Evolutionary conservation across 1,140 invertebrate species (phyloP).

Genomic region (Myzus persicae): DNA sequence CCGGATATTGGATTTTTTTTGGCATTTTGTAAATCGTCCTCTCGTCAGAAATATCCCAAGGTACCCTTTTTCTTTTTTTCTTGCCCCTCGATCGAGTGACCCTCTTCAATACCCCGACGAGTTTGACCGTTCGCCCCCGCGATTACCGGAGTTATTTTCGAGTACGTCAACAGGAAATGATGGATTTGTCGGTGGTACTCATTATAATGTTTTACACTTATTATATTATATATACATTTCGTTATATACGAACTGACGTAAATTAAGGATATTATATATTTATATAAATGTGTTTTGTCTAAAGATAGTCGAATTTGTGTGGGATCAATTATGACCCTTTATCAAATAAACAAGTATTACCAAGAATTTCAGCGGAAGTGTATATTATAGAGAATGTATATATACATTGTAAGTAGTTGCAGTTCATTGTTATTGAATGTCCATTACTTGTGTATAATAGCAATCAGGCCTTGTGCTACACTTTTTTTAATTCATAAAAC

Average conservation of each 20-base stretch:
- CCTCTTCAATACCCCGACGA: slow-evolving; percentile 34
- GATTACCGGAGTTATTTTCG: slow-evolving; percentile 44
- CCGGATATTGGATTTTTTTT: slow-evolving; percentile 57
- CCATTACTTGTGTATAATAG: not conserved
- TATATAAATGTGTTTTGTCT: slow-evolving; percentile 20
- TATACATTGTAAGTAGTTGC: not conserved
- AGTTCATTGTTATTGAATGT: not conserved
- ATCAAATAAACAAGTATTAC: slow-evolving; percentile 31
- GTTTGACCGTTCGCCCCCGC: not conserved
- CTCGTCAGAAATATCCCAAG: slow-evolving; percentile 29
- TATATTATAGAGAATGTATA: not conserved
- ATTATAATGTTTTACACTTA: slow-evolving; percentile 11
- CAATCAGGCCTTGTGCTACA: not conserved
- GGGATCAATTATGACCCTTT: slow-evolving; percentile 4
- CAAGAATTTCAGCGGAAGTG: slow-evolving; percentile 24
- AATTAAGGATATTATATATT: not conserved
- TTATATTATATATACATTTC: slow-evolving; percentile 3
- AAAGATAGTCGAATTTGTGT: slow-evolving; percentile 43
- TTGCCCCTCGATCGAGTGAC: slow-evolving; percentile 17
- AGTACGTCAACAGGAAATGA: slow-evolving; percentile 55
- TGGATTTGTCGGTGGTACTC: slow-evolving; percentile 36
- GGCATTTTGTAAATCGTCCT: slow-evolving; percentile 46
- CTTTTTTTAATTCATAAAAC: not conserved
- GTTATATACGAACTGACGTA: not conserved
- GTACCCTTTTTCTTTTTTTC: slow-evolving; percentile 44